phyloP scores from a whole-genome alignment of 1,140 invertebrate genomes.

The Pseudomyrmex sp. region DNA sequence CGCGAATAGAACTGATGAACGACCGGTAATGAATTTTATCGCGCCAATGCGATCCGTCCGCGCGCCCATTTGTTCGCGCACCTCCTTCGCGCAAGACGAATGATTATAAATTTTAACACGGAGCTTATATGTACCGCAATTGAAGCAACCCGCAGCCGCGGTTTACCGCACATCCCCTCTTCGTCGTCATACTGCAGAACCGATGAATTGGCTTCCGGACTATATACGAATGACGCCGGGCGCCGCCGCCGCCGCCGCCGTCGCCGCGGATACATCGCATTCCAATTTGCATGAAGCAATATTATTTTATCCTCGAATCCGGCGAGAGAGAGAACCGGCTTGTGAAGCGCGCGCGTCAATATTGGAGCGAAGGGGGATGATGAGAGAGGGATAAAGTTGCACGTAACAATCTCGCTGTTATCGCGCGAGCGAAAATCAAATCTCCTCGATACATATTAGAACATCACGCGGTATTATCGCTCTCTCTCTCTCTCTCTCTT shows the following conservation, averaged over 20 bases:
- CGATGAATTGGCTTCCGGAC: constrained; percentile 60
- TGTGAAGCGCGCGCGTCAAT: constrained; percentile 24
- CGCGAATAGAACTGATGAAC: constrained; percentile 8
- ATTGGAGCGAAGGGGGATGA: background rate
- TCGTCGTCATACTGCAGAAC: background rate
- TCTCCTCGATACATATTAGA: background rate
- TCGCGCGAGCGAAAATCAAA: constrained; percentile 11
- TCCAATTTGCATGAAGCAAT: constrained; percentile 72
- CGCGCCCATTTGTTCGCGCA: constrained; percentile 31
- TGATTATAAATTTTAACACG: constrained; percentile 52
- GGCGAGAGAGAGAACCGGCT: constrained; percentile 35
- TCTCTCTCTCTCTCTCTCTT: background rate
- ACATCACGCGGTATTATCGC: background rate
- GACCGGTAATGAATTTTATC: constrained; percentile 12
- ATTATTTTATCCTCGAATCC: constrained; percentile 71
- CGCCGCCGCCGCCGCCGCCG: background rate
- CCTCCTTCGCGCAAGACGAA: constrained; percentile 26
- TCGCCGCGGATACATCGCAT: constrained; percentile 12
- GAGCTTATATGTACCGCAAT: constrained; percentile 50
- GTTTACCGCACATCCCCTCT: constrained; percentile 48
- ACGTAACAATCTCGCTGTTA: constrained; percentile 10
- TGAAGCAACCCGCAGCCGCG: constrained; percentile 43
- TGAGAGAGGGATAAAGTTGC: background rate
- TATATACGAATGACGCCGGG: constrained; percentile 33
- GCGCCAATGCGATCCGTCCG: constrained; percentile 9